Conservation (phyloP, 2,797 vertebrate genomes). For the Bovichtus variegatus region DNA sequence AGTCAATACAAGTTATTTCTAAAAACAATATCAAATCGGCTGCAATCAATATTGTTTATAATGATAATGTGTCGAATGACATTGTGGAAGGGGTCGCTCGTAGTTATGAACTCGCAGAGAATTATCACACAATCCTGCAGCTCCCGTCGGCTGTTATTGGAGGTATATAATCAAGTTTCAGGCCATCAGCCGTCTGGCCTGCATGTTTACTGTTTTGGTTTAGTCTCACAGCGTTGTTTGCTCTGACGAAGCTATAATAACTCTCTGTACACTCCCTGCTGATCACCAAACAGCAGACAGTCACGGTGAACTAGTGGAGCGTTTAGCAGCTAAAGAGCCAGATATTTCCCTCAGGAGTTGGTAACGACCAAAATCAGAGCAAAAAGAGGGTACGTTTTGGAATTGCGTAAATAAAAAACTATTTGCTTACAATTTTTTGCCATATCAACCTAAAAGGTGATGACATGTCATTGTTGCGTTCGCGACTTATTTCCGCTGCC, state of each 20-base stretch:
- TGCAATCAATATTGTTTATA: neutral
- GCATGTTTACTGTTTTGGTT: neutral
- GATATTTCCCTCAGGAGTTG: neutral
- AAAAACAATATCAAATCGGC: neutral
- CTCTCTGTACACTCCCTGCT: neutral
- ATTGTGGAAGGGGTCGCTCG: neutral
- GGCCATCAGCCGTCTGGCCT: neutral
- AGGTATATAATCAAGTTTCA: too few relatives aligned
- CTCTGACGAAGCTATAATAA: neutral
- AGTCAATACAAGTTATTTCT: neutral
- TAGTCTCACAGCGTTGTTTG: neutral
- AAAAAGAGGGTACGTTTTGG: neutral
- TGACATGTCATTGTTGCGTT: neutral
- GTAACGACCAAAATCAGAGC: neutral
- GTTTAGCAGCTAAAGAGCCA: neutral
- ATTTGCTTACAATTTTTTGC: neutral
- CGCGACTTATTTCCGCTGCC: too few relatives aligned
- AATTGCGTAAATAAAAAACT: neutral
- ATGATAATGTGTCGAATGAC: neutral
- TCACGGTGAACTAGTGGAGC: neutral
- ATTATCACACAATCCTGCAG: neutral
- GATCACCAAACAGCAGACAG: neutral
- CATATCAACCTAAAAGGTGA: neutral
- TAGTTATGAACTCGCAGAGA: neutral
- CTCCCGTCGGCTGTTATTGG: neutral